A percentile compares a stretch with the other conserved stretches of the same genome.
Conservation (phyloP, 64 coral and sea anemone genomes). For the Stichodactyla helianthus region DNA sequence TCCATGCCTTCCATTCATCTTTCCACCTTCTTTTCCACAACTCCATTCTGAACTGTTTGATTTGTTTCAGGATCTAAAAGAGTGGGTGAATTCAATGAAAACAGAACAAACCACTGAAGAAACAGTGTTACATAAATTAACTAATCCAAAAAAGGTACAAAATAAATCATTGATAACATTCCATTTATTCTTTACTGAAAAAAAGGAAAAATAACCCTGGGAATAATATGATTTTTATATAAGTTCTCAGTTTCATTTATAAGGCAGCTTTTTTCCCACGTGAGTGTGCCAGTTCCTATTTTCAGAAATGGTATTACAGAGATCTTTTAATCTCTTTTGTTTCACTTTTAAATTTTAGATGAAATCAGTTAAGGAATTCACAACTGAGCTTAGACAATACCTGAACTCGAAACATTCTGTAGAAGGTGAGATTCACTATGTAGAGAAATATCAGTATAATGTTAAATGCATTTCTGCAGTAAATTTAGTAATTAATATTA, state of each 20-base stretch:
- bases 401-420: background rate
- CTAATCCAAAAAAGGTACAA: conserved; percentile 43
- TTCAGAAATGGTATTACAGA: too few relatives aligned
- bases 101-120: conserved; percentile 30
- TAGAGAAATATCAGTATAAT: background rate
- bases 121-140: conserved; percentile 25
- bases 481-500: too few relatives aligned
- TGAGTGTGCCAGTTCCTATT: too few relatives aligned
- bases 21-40: too few relatives aligned
- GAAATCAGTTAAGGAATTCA: conserved; percentile 27
- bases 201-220: too few relatives aligned
- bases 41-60: background rate
- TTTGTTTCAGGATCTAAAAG: conserved; percentile 22
- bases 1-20: too few relatives aligned
- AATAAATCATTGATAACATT: background rate
- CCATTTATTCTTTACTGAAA: too few relatives aligned
- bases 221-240: too few relatives aligned
- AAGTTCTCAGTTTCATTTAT: too few relatives aligned
- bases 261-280: too few relatives aligned
- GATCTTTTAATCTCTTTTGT: too few relatives aligned
- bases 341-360: conserved; percentile 21
- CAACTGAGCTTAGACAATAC: conserved; percentile 20
- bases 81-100: conserved; percentile 21
- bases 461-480: too few relatives aligned
- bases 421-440: conserved; percentile 6